Evolutionary conservation across 2,797 vertebrate species (phyloP), one percentile per base, ranked within the genome.

Genomic region (Platalea minor): DNA sequence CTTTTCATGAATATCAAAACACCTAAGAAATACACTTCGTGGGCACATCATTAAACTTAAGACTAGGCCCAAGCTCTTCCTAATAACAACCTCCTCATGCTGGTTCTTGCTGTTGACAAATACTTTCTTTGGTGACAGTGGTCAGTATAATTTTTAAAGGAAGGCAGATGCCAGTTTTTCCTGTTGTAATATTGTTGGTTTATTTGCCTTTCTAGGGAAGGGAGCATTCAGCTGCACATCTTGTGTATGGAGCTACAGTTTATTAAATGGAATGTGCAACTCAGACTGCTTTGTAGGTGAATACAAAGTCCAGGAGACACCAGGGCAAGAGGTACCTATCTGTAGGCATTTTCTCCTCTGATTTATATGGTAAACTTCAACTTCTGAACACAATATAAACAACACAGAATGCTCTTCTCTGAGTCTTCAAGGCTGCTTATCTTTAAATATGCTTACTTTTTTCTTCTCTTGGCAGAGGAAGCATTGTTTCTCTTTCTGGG

Each of bases 201-300:
- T 85, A 35, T 96, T 78, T 97, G 28, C 51, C 91, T 95, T 73
- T 97, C 98, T 63, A 96, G 99, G 96, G 59, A 96, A 92, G 33
- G 98, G 97, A 14, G 97, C 97, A 19, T 25, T 98, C 41, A 57
- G 78, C 57, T 99, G 99, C 68, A 96, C 97, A 10, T 98, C 99
- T 59, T 99, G 99, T 86, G 98, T 98, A 96, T 75, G 98, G 99
- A 97, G 98, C 95, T 98, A 98, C 10, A 74, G 82, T 85, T 76
- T 98, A 87, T 26, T 46, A 59, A 74, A 77, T 48, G 98, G 98
- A 94, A 98, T 99, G 78, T 99, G 99, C 96, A 69, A 29, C 21
- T 98, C 98, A 0, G 95, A 97, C 31, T 99, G 99, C 92, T 91
- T 98, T 7, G n/a, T 97, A 25, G 99, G 99, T 89, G 95, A 98